Evolutionary conservation across 1,140 invertebrate genomes (phyloP), one percentile per base, ranked within the genome.

Genomic region (Zaprionus capensis): DNA sequence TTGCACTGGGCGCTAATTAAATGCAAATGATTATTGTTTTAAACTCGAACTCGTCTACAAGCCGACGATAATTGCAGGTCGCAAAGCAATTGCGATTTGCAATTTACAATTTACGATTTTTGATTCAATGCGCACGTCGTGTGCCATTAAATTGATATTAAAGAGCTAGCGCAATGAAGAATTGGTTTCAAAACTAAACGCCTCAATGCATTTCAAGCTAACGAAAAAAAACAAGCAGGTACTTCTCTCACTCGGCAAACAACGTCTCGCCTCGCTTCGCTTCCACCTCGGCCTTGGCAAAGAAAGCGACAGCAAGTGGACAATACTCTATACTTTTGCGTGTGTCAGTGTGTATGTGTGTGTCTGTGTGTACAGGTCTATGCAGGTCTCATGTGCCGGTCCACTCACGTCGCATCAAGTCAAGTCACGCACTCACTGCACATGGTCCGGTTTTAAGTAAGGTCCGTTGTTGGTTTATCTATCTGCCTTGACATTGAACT

Each of bases 401-500:
- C 46, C 26, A 28, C 12, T 56, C 24, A 56, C 22, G 46, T 41
- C 20, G 26, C 11, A 57, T 41, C 22, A 22, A 28, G 15, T 51
- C 36, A 22, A 67, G 72, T 81, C 81, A 78, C 81, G 81, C 76
- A 63, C 20, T 53, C 76, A 63, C 20, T 53, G 41, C 24, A 28
- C 36, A 67, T 20, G 17, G 51, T 65, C 53, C 75, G 76, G 78
- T 66, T 75, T 64, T 2, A 49, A 22, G 34, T 49, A 36, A 53
- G 56, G 44, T 71, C 51, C 41, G 58, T 26, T 17, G n/a, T 17
- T 17, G 7, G n/a, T 17, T 46, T 17, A 6, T 46, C 14, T 11
- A 44, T 11, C 28, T 49, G 70, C 77, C 78, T 74, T 80, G 73
- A 53, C 79, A 76, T 56, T 81, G 73, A 72, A 72, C 79, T 81